A percentile compares a stretch with the other conserved stretches of the same genome.
phyloP scores from a whole-genome alignment of 2,113 vertebrate genomes.

The Alaudala cheleensis region DNA sequence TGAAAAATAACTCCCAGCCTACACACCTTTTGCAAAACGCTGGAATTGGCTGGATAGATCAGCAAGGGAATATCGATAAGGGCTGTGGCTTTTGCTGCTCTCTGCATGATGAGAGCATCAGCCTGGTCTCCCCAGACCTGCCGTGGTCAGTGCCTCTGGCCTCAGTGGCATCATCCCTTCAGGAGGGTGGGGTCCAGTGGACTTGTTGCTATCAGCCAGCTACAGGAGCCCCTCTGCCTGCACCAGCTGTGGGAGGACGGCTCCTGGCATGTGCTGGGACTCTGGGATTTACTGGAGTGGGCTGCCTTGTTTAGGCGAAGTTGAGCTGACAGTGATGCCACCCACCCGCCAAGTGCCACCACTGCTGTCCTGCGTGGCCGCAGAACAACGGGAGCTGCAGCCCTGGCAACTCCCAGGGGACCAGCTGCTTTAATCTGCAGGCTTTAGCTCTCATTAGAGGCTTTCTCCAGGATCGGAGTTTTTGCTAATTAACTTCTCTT shows the following conservation, averaged over 20 bases:
- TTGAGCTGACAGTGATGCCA: neutral
- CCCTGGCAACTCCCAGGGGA: neutral
- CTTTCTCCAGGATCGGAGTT: neutral
- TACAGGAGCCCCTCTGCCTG: neutral
- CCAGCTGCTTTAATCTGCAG: neutral
- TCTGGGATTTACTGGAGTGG: fast-evolving
- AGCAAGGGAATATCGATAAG: neutral
- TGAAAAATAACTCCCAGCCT: neutral
- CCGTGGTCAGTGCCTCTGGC: fast-evolving
- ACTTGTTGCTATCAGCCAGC: neutral
- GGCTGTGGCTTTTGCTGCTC: neutral
- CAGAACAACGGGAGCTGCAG: neutral
- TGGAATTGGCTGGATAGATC: neutral
- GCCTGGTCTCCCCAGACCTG: neutral
- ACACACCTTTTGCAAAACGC: neutral
- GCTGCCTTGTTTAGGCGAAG: neutral
- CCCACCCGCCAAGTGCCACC: neutral
- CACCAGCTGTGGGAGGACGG: neutral
- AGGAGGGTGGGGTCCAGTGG: neutral
- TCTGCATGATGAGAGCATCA: neutral
- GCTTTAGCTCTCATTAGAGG: slow-evolving; percentile 14
- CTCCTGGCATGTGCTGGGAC: neutral
- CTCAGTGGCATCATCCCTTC: neutral
- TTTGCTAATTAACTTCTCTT: slow-evolving; percentile 18
- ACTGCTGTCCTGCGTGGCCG: fast-evolving